Evolutionary conservation across 2,797 vertebrate species (phyloP).

Genomic region (Phoebastria nigripes): DNA sequence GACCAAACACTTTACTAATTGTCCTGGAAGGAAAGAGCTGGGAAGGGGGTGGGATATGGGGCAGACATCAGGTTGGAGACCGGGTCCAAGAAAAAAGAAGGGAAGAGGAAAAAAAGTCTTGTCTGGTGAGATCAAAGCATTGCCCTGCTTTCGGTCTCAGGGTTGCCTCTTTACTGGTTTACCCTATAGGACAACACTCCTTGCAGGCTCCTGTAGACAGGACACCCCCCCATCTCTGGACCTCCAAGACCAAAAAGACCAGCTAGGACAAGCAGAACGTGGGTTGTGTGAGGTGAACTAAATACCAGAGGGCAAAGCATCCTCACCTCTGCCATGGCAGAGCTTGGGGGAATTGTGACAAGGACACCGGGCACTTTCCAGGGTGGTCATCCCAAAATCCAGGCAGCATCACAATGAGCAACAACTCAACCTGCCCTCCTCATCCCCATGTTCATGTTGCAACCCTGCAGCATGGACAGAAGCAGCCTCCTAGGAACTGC

Average conservation of each 20-base stretch:
- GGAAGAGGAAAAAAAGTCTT: background rate
- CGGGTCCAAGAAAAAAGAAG: background rate
- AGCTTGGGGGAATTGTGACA: background rate
- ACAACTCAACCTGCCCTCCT: background rate
- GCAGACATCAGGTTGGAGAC: slow-evolving; percentile 26
- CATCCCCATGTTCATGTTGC: fast-evolving
- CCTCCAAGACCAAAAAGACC: background rate
- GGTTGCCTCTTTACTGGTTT: background rate
- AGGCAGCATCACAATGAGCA: background rate
- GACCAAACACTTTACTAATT: slow-evolving; percentile 82
- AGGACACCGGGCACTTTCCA: background rate
- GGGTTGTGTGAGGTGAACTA: fast-evolving
- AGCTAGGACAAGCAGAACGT: background rate
- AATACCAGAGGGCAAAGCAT: background rate
- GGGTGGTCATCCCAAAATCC: background rate
- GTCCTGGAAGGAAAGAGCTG: slow-evolving; percentile 59
- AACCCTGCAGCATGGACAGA: background rate
- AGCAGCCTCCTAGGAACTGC: background rate
- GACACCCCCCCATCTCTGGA: background rate
- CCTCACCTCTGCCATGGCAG: fast-evolving
- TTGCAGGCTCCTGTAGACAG: background rate
- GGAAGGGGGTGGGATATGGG: background rate
- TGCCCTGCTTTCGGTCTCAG: background rate
- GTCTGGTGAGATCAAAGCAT: background rate
- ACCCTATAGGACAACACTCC: background rate